Evolutionary conservation across 2,888 invertebrate species (phyloP).

Genomic region (Ellobium chinense): DNA sequence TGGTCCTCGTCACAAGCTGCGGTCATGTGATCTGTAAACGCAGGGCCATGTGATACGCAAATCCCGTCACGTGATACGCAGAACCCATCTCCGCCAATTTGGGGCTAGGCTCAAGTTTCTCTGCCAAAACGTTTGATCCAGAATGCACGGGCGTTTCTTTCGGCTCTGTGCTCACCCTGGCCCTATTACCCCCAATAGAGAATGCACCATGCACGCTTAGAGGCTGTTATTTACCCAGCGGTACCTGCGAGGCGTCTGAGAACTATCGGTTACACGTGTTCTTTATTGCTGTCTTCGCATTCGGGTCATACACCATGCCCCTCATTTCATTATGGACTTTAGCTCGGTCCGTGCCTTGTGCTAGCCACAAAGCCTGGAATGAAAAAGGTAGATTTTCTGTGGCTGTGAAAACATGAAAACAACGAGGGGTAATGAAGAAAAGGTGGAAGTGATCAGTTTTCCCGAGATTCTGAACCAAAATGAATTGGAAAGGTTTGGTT

Average conservation of each 20-base stretch:
- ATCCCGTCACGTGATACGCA: constrained; percentile 29
- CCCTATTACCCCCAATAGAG: constrained; percentile 9
- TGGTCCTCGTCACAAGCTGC: background rate
- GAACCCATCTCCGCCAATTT: constrained; percentile 32
- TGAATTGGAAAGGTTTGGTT: too few species aligned
- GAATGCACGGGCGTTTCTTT: background rate
- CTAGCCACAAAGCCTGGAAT: too few species aligned
- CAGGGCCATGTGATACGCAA: constrained; percentile 28
- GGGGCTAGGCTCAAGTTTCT: background rate
- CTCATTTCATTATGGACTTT: too few species aligned
- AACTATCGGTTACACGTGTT: background rate
- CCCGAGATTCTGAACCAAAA: too few species aligned
- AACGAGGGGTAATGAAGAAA: too few species aligned
- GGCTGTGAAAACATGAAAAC: too few species aligned
- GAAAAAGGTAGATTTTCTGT: too few species aligned
- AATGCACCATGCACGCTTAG: background rate
- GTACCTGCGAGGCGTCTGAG: background rate
- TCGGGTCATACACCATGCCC: too few species aligned
- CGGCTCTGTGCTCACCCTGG: background rate
- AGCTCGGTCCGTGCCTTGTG: too few species aligned
- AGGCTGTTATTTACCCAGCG: background rate
- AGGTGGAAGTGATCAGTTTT: too few species aligned
- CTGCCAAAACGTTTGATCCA: background rate
- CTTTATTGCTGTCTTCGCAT: background rate
- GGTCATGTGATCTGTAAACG: background rate